Evolutionary conservation across 2,888 invertebrate genomes (phyloP).

Genomic region (Lithosia quadra): DNA sequence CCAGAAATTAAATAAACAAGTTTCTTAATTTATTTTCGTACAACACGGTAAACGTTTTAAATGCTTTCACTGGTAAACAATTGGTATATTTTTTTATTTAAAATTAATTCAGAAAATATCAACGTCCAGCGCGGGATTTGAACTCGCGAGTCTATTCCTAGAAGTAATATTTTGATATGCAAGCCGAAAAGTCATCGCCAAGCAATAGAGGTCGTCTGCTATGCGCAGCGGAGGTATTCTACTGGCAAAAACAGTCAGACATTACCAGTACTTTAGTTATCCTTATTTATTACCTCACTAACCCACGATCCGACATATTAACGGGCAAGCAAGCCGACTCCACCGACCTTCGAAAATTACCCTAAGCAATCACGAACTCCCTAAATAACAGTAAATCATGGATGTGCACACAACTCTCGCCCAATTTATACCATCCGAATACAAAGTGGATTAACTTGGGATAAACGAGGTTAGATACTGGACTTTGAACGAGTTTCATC

Average conservation of each 20-base stretch:
- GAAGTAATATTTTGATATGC: no score
- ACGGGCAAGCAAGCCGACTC: neutral
- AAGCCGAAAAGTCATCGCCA: no score
- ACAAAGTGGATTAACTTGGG: constrained; percentile 38
- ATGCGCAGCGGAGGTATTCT: no score
- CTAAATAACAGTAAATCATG: constrained; percentile 2
- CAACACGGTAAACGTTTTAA: no score
- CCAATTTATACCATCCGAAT: constrained; percentile 25
- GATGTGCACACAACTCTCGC: neutral
- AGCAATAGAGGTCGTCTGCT: no score
- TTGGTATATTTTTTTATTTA: no score
- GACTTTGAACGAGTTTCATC: constrained; percentile 11
- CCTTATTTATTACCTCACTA: neutral
- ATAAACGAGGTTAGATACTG: neutral
- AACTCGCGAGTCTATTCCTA: no score
- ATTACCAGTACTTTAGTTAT: neutral
- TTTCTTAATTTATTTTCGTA: neutral
- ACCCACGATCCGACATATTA: neutral
- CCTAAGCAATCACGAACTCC: constrained; percentile 7
- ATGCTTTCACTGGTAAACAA: neutral
- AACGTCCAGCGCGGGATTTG: no score
- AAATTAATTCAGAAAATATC: no score
- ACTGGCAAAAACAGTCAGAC: no score
- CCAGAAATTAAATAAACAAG: neutral
- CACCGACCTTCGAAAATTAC: neutral